Evolutionary conservation across 2,888 invertebrate species (phyloP), one percentile per base, ranked within the genome.

Genomic region (Oscheius sp.): DNA sequence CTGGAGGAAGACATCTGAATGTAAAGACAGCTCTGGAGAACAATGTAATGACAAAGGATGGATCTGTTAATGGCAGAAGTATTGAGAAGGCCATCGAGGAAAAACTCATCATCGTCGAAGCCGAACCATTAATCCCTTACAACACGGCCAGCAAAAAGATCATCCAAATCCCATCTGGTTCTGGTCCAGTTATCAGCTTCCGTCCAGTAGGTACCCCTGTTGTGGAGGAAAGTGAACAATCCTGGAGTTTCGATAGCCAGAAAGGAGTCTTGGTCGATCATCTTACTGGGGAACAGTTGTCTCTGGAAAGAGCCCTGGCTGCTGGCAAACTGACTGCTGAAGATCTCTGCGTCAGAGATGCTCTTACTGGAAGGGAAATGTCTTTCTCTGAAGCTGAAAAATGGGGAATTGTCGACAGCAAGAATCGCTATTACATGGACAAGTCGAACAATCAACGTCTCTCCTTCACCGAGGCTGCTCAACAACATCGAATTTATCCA

Each of bases 21-120:
- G 91, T 95, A 54, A 91, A 91, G 70, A 92, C 94, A 87, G 96
- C 95, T 0, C 89, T 95, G 24, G 90, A 91, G 64, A 90, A 92
- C 75, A 94, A 94, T 65, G 90, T 82, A 24, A 78, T 86, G 73
- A 80, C 80, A 44, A 62, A 72, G 8, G 74, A 82, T 70, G 86
- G 86, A 54, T 70, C 73, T 14, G 72, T 85, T 20, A 57, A 73
- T 12, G 68, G 64, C 8, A 50, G 80, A 14, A 79, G 68, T 33
- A 72, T 86, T 41, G 83, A 82, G 62, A 78, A 78, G 54, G 85
- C 86, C 5, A 80, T 86, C 38, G 83, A 86, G 36, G 68, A 74
- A 6, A 80, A 80, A 44, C 47, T 72, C 20, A 78, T 84, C 41
- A 69, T 75, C 26, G 71, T 86, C 6, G 83, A 82, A 9, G 76